These are phyloP conservation scores for Speoplatyrhinus poulsoni DNA, from an alignment of 2,113 vertebrate genomes.

Conservation along the genomic window DNA sequence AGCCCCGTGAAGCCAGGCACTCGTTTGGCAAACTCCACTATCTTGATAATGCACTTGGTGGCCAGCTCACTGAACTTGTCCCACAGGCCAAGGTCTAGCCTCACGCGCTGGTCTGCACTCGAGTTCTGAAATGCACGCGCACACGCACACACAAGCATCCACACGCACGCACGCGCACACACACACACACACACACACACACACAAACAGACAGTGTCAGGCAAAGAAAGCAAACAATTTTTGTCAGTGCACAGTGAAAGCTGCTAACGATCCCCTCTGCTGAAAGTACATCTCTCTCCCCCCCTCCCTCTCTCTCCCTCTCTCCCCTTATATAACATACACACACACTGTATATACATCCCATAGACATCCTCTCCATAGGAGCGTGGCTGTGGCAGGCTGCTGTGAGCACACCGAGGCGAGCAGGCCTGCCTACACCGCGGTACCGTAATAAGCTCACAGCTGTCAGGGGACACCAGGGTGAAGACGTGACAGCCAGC, in stretches of 20 bases:
- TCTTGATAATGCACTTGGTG: conserved; percentile 99
- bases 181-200: too few relatives aligned
- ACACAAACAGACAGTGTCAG: conserved; percentile 11
- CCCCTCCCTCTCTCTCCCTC: too few relatives aligned
- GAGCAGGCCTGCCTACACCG: conserved; percentile 11
- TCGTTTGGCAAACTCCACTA: conserved; percentile 98
- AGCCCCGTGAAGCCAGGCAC: conserved; percentile 94
- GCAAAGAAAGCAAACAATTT: not conserved
- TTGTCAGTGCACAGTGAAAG: conserved; percentile 36
- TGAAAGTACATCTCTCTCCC: too few relatives aligned
- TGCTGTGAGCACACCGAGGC: conserved; percentile 23
- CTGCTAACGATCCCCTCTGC: conserved; percentile 52
- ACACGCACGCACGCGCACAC: too few relatives aligned
- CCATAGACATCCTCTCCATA: conserved; percentile 49
- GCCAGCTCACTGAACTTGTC: conserved; percentile 99
- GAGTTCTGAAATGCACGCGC: conserved; percentile 82
- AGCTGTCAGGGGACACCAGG: conserved; percentile 50
- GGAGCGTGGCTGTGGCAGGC: conserved; percentile 20
- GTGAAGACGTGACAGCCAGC: conserved; percentile 63
- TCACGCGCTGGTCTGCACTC: conserved; percentile 93
- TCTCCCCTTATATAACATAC: not conserved
- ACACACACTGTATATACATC: conserved; percentile 45
- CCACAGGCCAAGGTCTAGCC: conserved; percentile 96
- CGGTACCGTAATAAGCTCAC: conserved; percentile 47
- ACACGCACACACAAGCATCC: not conserved